These are phyloP conservation scores for Etia nguti DNA, from an alignment of 2,113 vertebrate genomes.

Conservation along the genomic window DNA sequence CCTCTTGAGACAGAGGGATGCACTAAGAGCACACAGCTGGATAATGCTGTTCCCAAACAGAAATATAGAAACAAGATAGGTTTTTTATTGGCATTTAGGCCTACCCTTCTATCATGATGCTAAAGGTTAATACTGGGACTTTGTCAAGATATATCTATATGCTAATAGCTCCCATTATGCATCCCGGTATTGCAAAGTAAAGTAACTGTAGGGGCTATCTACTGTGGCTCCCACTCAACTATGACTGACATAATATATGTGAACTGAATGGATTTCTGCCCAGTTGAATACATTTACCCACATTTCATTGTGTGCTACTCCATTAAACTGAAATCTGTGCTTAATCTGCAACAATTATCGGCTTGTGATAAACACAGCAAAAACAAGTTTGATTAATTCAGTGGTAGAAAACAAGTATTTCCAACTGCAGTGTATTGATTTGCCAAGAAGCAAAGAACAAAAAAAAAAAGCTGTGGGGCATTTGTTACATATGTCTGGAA, in stretches of 20 bases:
- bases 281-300: neutral
- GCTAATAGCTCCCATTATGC: slow-evolving; percentile 4
- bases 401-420: neutral
- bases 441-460: neutral
- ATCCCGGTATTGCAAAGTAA: neutral
- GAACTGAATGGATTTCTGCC: neutral
- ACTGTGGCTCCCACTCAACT: neutral
- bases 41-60: slow-evolving; percentile 20
- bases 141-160: neutral
- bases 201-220: neutral
- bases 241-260: slow-evolving; percentile 1
- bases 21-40: neutral
- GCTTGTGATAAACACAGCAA: neutral
- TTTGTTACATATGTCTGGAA: neutral
- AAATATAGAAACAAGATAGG: neutral
- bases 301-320: neutral
- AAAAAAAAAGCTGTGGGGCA: neutral
- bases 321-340: slow-evolving; percentile 17
- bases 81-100: neutral
- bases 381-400: slow-evolving; percentile 23
- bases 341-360: slow-evolving; percentile 5
- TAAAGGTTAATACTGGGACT: neutral
- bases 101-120: neutral
- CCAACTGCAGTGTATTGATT: neutral
- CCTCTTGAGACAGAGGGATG: neutral